Conservation (phyloP, 2,113 vertebrate genomes). For the Prietella phreatophila region DNA sequence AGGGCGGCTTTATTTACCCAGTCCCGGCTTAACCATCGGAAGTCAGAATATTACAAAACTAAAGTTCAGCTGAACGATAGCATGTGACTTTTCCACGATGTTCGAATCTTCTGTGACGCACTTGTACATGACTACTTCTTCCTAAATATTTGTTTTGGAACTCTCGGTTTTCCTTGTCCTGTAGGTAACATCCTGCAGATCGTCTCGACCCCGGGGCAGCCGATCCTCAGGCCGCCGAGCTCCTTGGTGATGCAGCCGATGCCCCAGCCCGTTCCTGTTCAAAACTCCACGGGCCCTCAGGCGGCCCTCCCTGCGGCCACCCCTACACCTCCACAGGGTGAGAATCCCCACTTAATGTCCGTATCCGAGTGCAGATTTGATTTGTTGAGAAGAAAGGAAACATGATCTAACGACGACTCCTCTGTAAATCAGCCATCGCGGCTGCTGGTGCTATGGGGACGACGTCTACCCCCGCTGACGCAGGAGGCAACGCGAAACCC, state of each 20-base stretch:
- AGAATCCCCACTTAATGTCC: background rate
- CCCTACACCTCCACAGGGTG: slow-evolving; percentile 76
- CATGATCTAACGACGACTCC: background rate
- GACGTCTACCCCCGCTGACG: slow-evolving; percentile 27
- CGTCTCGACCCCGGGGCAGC: slow-evolving; percentile 85
- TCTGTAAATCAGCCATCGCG: slow-evolving; percentile 45
- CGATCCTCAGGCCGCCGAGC: slow-evolving; percentile 81
- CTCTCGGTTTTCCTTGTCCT: background rate
- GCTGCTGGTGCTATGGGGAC: slow-evolving; percentile 60
- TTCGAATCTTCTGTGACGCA: no score
- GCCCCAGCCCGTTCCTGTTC: slow-evolving; percentile 73
- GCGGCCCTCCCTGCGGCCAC: slow-evolving; percentile 71
- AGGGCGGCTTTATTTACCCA: background rate
- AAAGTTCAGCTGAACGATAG: background rate
- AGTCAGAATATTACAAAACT: background rate
- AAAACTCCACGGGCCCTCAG: slow-evolving; percentile 73
- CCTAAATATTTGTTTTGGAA: background rate
- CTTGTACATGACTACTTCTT: background rate
- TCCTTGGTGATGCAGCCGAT: slow-evolving; percentile 83
- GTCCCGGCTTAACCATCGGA: background rate
- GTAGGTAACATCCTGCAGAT: slow-evolving; percentile 91
- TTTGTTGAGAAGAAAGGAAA: background rate
- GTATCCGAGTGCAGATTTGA: background rate
- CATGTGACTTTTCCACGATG: background rate
- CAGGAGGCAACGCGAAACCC: slow-evolving; percentile 53